Conservation (phyloP, 2,888 invertebrate species). For the Hydrotaea cyrtoneurina region DNA sequence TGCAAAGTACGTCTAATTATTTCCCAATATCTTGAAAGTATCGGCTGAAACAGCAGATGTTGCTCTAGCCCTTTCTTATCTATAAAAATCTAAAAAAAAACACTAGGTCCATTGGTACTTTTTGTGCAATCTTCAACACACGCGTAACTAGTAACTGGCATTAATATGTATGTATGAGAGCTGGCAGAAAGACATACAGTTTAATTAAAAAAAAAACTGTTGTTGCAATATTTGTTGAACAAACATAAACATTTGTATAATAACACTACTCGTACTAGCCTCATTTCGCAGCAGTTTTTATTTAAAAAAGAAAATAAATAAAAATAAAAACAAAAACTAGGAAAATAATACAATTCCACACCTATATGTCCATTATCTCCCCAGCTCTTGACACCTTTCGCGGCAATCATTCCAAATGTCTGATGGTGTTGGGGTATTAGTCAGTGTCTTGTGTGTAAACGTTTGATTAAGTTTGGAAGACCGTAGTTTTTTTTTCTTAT, state of each 20-base stretch:
- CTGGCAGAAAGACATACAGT: not conserved
- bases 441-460: not conserved
- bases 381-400: not conserved
- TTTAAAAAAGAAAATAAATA: not conserved
- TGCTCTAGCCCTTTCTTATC: too few species aligned
- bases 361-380: not conserved
- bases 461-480: constrained; percentile 1
- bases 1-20: too few species aligned
- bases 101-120: too few species aligned
- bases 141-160: too few species aligned
- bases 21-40: too few species aligned
- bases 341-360: not conserved
- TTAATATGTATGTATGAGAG: too few species aligned
- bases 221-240: not conserved
- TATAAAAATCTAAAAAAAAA: too few species aligned
- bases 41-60: too few species aligned
- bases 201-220: not conserved
- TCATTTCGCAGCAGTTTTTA: not conserved
- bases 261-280: not conserved
- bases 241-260: constrained; percentile 11
- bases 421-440: not conserved
- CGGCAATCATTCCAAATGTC: not conserved
- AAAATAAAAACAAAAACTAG: too few species aligned
- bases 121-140: too few species aligned
- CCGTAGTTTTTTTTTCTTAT: not conserved